Conservation (phyloP, 2,797 vertebrate genomes). For the Muscicapa striata region DNA sequence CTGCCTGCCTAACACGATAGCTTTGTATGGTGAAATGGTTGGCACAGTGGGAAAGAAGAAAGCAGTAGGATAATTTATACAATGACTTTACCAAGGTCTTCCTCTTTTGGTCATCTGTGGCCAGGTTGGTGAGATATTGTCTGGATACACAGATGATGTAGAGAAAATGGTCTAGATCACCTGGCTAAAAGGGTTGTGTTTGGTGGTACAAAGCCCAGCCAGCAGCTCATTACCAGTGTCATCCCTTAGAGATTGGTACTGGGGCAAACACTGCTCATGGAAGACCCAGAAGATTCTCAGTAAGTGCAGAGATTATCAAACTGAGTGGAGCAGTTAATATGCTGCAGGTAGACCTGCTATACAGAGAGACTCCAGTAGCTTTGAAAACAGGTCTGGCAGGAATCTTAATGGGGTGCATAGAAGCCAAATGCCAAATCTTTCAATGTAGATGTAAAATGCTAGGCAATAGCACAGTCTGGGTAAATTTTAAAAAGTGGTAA, state of each 20-base stretch:
- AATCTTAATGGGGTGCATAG: not conserved
- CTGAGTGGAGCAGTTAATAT: not conserved
- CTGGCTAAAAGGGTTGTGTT: not conserved
- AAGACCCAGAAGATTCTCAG: not conserved
- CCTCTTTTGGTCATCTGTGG: not conserved
- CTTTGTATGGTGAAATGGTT: not conserved
- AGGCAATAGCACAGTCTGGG: not conserved
- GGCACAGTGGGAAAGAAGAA: not conserved
- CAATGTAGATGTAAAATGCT: not conserved
- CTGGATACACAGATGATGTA: not conserved
- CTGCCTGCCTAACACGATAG: not conserved
- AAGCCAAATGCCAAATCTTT: not conserved
- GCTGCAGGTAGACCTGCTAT: not conserved
- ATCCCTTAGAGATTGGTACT: not conserved
- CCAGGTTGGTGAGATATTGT: not conserved
- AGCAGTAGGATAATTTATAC: not conserved
- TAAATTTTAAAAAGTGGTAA: not conserved
- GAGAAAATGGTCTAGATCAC: not conserved
- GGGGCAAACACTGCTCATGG: not conserved
- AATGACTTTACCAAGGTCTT: not conserved
- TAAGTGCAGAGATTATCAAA: not conserved
- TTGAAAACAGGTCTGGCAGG: not conserved
- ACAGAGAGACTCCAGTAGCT: not conserved
- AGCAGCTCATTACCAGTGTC: not conserved
- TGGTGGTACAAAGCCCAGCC: not conserved